Conservation (phyloP, 2,888 invertebrate genomes). For the Dicycla oo region DNA sequence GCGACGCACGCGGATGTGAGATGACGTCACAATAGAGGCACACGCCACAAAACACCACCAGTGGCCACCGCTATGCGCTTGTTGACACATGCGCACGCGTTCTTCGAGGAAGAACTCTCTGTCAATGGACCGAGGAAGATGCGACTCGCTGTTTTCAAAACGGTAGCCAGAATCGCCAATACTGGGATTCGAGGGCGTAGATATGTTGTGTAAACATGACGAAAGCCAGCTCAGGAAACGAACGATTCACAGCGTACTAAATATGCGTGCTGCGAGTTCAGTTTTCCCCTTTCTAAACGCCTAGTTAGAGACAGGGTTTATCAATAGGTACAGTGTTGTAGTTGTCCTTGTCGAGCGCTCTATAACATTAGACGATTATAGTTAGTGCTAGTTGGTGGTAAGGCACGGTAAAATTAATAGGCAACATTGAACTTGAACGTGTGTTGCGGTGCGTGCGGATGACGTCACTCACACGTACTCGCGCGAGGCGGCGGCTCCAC, state of each 20-base stretch:
- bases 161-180: conserved; percentile 70
- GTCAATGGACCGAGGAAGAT: conserved; percentile 77
- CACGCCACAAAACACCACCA: conserved; percentile 60
- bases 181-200: conserved; percentile 45
- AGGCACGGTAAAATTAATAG: conserved; percentile 83
- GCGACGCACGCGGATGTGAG: conserved; percentile 73
- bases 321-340: conserved; percentile 30
- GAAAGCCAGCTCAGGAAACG: conserved; percentile 44
- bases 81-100: conserved; percentile 83
- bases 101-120: conserved; percentile 79
- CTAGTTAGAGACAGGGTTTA: conserved; percentile 35
- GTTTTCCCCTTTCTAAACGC: conserved; percentile 61
- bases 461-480: conserved; percentile 81
- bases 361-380: conserved; percentile 50
- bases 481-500: conserved; percentile 73
- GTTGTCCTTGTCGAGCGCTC: conserved; percentile 59
- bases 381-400: conserved; percentile 71
- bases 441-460: conserved; percentile 78
- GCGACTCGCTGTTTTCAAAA: conserved; percentile 80
- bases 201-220: conserved; percentile 48
- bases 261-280: conserved; percentile 37
- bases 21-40: conserved; percentile 75
- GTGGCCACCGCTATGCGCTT: conserved; percentile 56
- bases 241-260: conserved; percentile 44
- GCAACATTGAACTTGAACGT: conserved; percentile 89